These are phyloP conservation scores for Dasysyrphus tricinctus DNA, from an alignment of 2,888 invertebrate species.

Conservation along the genomic window DNA sequence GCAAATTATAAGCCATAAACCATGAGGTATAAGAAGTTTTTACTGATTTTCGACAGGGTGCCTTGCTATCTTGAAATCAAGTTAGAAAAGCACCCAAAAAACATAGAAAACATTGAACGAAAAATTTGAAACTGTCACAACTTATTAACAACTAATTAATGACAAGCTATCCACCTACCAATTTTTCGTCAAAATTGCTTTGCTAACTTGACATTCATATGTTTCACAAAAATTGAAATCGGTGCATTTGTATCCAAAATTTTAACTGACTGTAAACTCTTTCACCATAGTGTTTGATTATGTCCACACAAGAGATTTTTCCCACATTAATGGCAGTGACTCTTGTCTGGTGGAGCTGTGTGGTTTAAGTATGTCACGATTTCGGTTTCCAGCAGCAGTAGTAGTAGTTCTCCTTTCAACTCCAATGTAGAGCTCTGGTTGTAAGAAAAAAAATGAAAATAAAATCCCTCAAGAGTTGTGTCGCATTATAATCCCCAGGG, in stretches of 20 bases:
- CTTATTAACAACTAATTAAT: too few species aligned
- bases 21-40: too few species aligned
- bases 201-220: too few species aligned
- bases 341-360: conserved; percentile 33
- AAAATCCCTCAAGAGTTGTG: conserved; percentile 69
- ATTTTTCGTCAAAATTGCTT: too few species aligned
- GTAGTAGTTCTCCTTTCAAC: conserved; percentile 50
- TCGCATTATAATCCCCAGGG: conserved; percentile 71
- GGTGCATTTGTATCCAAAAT: too few species aligned
- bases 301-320: conserved; percentile 46
- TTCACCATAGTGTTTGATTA: conserved; percentile 8
- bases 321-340: conserved; percentile 66
- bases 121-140: too few species aligned
- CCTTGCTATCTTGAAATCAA: too few species aligned
- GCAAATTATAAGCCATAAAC: too few species aligned
- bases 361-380: conserved; percentile 74
- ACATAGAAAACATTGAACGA: too few species aligned
- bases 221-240: not conserved
- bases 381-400: conserved; percentile 37
- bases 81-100: too few species aligned
- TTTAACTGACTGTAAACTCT: conserved; percentile 4
- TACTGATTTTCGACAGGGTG: too few species aligned
- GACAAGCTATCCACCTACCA: too few species aligned
- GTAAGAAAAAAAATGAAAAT: conserved; percentile 35
- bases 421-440: conserved; percentile 45